These are phyloP conservation scores for Manis javanica DNA, from an alignment of 2,797 vertebrate species.

Conservation along the genomic window DNA sequence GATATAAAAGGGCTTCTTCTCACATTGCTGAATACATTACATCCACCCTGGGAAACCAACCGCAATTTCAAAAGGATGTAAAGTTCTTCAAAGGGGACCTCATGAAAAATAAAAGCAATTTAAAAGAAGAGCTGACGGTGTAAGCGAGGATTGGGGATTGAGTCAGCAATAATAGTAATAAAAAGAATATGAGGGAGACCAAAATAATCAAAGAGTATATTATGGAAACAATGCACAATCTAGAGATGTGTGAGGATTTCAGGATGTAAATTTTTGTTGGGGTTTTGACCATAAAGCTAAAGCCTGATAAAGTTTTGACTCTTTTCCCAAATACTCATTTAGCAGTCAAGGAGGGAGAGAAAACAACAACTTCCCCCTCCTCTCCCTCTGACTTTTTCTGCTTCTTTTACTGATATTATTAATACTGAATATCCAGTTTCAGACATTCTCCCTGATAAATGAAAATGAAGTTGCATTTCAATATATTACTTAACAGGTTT, in stretches of 20 bases:
- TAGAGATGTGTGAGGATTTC: not conserved
- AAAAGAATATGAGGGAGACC: not conserved
- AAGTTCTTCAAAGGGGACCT: not conserved
- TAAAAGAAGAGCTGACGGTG: not conserved
- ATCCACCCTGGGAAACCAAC: not conserved
- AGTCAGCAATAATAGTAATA: not conserved
- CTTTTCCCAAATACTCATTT: not conserved
- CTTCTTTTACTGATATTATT: not conserved
- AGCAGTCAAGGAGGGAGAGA: not conserved
- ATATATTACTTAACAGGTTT: not conserved
- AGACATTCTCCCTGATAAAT: not conserved
- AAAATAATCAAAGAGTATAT: not conserved
- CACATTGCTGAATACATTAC: fast-evolving
- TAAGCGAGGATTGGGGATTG: not conserved
- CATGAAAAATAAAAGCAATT: not conserved
- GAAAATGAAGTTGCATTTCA: not conserved
- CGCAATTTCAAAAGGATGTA: not conserved
- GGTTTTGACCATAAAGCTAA: not conserved
- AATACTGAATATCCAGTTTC: not conserved
- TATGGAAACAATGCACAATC: not conserved
- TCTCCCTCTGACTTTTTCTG: not conserved
- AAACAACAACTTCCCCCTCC: not conserved
- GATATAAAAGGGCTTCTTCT: not conserved
- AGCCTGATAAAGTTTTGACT: not conserved
- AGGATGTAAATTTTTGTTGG: not conserved